A percentile compares a stretch with the other conserved stretches of the same genome.
phyloP scores from a whole-genome alignment of 2,797 vertebrate species.

The Propithecus perrieri region DNA sequence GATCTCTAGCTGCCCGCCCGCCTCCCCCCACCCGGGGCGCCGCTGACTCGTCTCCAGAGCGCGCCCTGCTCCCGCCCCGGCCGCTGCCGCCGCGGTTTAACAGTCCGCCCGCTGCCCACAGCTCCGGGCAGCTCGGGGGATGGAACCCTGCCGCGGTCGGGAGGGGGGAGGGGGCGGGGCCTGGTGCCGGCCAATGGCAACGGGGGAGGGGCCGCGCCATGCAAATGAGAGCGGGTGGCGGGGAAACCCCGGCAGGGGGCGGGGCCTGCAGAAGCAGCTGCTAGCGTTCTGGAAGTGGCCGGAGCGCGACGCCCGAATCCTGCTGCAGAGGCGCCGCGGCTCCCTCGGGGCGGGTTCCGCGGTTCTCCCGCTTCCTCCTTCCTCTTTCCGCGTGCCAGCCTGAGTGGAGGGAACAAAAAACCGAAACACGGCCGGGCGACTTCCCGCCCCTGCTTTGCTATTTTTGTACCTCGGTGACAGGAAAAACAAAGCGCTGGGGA shows the following conservation, averaged over 20 bases:
- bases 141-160: constrained; percentile 47
- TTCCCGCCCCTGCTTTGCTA: background rate
- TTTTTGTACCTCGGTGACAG: background rate
- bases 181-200: constrained; percentile 56
- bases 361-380: background rate
- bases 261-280: background rate
- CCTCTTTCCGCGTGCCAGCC: background rate
- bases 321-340: rapidly evolving
- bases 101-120: constrained; percentile 80
- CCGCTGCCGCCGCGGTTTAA: constrained; percentile 74
- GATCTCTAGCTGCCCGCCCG: constrained; percentile 67
- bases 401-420: background rate
- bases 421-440: background rate
- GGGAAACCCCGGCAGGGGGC: constrained; percentile 65
- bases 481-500: background rate
- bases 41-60: constrained; percentile 66
- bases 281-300: constrained; percentile 40
- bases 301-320: background rate
- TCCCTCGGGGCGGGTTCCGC: background rate
- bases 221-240: constrained; percentile 56
- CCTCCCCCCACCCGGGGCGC: constrained; percentile 60
- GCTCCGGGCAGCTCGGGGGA: constrained; percentile 73
- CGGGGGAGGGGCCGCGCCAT: constrained; percentile 64
- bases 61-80: constrained; percentile 54
- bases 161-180: constrained; percentile 28